Base-by-base conservation (phyloP, 2,888 invertebrate genomes). In the Acanthoscelides obtectus region DNA sequence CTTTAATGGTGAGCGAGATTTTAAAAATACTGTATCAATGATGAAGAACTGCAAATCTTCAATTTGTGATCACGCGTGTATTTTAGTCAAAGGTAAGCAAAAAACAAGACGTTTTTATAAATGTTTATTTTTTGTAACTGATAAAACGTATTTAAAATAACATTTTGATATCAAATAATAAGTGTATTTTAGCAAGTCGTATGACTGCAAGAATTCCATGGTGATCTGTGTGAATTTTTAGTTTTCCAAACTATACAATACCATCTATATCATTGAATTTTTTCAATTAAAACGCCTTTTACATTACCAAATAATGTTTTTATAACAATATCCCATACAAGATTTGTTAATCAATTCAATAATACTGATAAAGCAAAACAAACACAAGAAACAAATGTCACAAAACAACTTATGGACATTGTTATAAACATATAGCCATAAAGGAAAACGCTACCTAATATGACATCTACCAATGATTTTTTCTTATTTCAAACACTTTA, bases 81-180 rank as follows among this genome's bases (percentile, higher is more conserved):
- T n/a, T n/a, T n/a, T n/a, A n/a, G n/a, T n/a, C n/a, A n/a, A n/a
- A 67, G 22, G 45, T 12, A 45, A 45, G 17, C 17, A 45, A 45
- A 66, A 68, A 72, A 69, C 69, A 64, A 22, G 19, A 17, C 12
- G 75, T 83, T 83, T 83, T 84, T 83, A 84, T 81, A 84, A 84
- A 84, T 83, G 78, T 83, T 84, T 81, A 81, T 81, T 83, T 83
- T 83, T 84, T 81, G 81, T 84, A 84, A 84, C 84, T 83, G 82
- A 84, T 76, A 76, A 75, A 78, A 83, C 82, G 79, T 82, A 81
- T 81, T 74, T 80, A 83, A 84, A 83, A 83, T 83, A 84, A 83
- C 83, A 83, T 83, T 82, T 83, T 81, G 80, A 82, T 82, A 82
- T 83, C 82, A 82, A 83, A 83, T 82, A 81, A 82, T 80, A 83